Evolutionary conservation across 2,888 invertebrate genomes (phyloP).

Genomic region (Spisula subtruncata): DNA sequence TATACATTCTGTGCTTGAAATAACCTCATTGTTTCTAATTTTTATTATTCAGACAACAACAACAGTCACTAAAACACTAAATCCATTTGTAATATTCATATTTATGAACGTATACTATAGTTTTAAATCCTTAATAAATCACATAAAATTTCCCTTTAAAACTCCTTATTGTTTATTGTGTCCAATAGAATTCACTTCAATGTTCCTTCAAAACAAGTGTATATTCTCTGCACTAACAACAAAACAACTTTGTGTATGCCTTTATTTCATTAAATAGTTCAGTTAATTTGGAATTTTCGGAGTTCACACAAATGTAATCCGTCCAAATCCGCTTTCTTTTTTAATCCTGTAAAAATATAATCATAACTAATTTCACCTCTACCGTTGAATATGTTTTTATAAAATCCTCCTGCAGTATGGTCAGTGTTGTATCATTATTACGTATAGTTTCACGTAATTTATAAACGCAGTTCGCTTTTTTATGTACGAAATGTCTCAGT

Average conservation of each 20-base stretch:
- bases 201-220: not conserved
- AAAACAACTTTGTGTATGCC: too few relatives aligned
- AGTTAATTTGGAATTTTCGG: not conserved
- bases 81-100: not conserved
- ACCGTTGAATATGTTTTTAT: not conserved
- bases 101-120: not conserved
- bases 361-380: not conserved
- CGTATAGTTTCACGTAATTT: not conserved
- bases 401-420: not conserved
- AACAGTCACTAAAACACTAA: not conserved
- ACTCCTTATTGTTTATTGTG: not conserved
- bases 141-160: not conserved
- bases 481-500: not conserved
- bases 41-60: not conserved
- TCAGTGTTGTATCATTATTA: not conserved
- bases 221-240: not conserved
- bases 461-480: not conserved
- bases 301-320: conserved; percentile 7
- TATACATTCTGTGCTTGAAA: conserved; percentile 74
- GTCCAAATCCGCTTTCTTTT: not conserved
- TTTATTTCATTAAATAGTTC: not conserved
- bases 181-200: not conserved
- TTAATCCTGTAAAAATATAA: not conserved
- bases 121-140: not conserved
- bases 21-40: conserved; percentile 71